Evolutionary conservation across 2,888 invertebrate genomes (phyloP).

Genomic region (Dastarcus helophoroides): DNA sequence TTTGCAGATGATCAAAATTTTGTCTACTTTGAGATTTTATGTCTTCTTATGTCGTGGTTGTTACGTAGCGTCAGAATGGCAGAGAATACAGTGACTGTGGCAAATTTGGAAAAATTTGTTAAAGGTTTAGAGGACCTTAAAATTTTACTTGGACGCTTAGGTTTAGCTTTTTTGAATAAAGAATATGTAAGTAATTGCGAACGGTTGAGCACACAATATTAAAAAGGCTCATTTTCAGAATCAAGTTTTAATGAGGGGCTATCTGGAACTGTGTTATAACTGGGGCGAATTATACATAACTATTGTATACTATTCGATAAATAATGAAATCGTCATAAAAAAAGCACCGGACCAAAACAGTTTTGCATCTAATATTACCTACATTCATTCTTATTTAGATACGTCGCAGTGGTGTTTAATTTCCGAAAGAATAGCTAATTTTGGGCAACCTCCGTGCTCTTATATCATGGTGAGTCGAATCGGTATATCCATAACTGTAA

Average conservation of each 20-base stretch:
- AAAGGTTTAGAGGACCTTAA: slow-evolving; percentile 25
- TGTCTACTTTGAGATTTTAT: slow-evolving; percentile 27
- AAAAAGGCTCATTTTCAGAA: slow-evolving; percentile 33
- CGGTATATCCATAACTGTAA: slow-evolving; percentile 3
- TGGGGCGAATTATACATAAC: slow-evolving; percentile 33
- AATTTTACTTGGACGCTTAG: slow-evolving; percentile 25
- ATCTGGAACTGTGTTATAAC: slow-evolving; percentile 28
- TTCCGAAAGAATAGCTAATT: slow-evolving; percentile 34
- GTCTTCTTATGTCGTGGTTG: slow-evolving; percentile 24
- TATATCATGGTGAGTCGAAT: slow-evolving; percentile 21
- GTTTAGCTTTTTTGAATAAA: slow-evolving; percentile 25
- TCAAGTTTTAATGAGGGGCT: slow-evolving; percentile 29
- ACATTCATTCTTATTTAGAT: slow-evolving; percentile 31
- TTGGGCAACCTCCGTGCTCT: slow-evolving; percentile 32
- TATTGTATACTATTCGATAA: slow-evolving; percentile 26
- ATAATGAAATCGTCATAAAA: slow-evolving; percentile 19
- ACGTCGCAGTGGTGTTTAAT: slow-evolving; percentile 32
- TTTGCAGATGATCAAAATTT: slow-evolving; percentile 8
- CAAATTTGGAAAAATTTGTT: slow-evolving; percentile 27
- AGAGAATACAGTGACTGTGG: slow-evolving; percentile 27
- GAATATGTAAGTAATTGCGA: slow-evolving; percentile 31
- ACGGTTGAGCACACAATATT: too few species aligned
- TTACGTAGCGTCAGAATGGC: slow-evolving; percentile 28
- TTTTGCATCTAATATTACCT: slow-evolving; percentile 27
- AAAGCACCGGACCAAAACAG: slow-evolving; percentile 21